A percentile compares a stretch with the other conserved stretches of the same genome.
Conservation (phyloP, 2,888 invertebrate species). For the Cheilosia grossa region DNA sequence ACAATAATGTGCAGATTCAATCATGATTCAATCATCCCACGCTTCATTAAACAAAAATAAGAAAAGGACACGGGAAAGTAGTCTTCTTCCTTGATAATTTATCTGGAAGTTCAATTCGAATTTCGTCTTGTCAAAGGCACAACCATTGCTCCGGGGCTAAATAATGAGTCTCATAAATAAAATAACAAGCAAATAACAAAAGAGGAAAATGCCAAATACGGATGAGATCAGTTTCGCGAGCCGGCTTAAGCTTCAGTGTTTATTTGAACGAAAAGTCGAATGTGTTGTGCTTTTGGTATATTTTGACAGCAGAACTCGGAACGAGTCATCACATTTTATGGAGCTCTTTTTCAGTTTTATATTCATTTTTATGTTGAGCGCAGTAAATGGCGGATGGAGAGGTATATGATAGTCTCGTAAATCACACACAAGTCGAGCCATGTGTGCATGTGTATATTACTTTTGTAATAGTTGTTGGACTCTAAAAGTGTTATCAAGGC, state of each 20-base stretch:
- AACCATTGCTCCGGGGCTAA: constrained; percentile 40
- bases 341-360: constrained; percentile 26
- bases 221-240: constrained; percentile 27
- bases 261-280: constrained; percentile 36
- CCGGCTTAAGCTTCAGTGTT: constrained; percentile 51
- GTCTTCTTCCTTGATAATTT: constrained; percentile 45
- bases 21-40: constrained; percentile 57
- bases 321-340: constrained; percentile 46
- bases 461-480: no score
- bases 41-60: constrained; percentile 60
- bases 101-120: constrained; percentile 55
- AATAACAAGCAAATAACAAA: constrained; percentile 48
- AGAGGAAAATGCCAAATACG: constrained; percentile 1
- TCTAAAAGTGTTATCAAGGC: no score
- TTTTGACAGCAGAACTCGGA: constrained; percentile 43
- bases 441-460: no score
- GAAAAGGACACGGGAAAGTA: constrained; percentile 1
- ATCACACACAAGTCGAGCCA: no score
- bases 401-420: background rate
- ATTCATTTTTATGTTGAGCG: constrained; percentile 7
- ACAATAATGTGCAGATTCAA: constrained; percentile 36
- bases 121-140: constrained; percentile 36
- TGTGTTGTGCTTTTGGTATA: constrained; percentile 38
- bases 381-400: constrained; percentile 3
- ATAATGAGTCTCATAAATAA: constrained; percentile 67